phyloP scores from a whole-genome alignment of 2,113 vertebrate genomes.

The Rhynchomys soricoides region DNA sequence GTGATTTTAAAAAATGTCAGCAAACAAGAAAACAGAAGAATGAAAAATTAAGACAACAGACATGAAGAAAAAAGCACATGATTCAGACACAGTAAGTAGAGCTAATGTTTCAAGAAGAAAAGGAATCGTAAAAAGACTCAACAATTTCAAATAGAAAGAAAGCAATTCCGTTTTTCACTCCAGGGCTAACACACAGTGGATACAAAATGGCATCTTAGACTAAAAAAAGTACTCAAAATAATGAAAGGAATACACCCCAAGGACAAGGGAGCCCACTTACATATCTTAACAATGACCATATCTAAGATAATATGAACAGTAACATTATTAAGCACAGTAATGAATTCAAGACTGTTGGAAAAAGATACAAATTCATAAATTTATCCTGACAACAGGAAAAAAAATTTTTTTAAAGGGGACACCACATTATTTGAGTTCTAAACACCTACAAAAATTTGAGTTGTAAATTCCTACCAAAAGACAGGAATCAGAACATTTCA shows the following conservation, averaged over 20 bases:
- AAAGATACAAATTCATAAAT: constrained; percentile 2
- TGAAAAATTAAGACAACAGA: not conserved
- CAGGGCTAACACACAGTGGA: not conserved
- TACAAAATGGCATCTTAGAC: not conserved
- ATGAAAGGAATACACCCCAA: not conserved
- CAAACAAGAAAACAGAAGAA: not conserved
- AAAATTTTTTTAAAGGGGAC: not conserved
- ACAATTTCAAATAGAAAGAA: not conserved
- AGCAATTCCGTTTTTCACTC: not conserved
- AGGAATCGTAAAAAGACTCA: not conserved
- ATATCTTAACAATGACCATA: not conserved
- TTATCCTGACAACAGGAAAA: not conserved
- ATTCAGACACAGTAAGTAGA: not conserved
- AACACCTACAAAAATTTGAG: not conserved
- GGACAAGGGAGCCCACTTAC: not conserved
- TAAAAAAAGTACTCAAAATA: constrained; percentile 1
- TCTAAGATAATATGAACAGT: not conserved
- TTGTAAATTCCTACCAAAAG: not conserved
- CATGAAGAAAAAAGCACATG: not conserved
- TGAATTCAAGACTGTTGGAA: not conserved
- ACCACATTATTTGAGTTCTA: not conserved
- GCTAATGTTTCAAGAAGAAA: not conserved
- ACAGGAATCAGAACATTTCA: not conserved
- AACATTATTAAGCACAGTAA: constrained; percentile 1
- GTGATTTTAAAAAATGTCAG: not conserved